Evolutionary conservation across 2,888 invertebrate species (phyloP), one percentile per base, ranked within the genome.

Genomic region (Eupithecia dodoneata): DNA sequence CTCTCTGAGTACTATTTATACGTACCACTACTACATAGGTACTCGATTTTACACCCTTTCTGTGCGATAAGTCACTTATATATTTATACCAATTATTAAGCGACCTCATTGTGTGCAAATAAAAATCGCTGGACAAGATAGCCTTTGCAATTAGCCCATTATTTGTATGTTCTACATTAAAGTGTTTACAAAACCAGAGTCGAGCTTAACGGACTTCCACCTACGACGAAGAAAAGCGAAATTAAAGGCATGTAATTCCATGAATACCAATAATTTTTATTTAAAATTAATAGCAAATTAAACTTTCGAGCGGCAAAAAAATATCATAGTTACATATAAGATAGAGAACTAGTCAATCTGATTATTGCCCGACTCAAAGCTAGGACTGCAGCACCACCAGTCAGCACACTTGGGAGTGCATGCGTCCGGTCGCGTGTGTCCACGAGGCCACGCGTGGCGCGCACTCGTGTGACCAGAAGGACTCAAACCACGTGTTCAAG

Each of bases 341-440:
- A 7, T 44, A 7, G 4, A 47, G 2, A 10, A n/a, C 47, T 47
- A 47, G 67, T 30, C 47, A 47, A 70, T 12, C 9, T 12, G 42
- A 9, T 44, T 4, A n/a, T 45, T 69, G 4, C 18, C 44, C 10
- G 13, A 30, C 47, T 18, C 47, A 9, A 70, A 5, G 12, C 44
- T n/a, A 13, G 1, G 45, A 45, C 70, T 70, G 47, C 47, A 70
- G 30, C 70, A 70, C 73, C 88, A 88, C 88, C 88, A 90, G 91
- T 90, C 89, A 87, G 88, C 89, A 89, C 91, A 93, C 93, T 94
- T 93, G 90, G 90, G 78, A 79, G 10, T 79, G 76, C 91, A 86
- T 87, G 90, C 87, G 93, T 42, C 7, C 85, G 75, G 81, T 3
- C 88, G 84, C 85, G 89, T 85, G 88, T 15, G 10, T 77, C 80